Evolutionary conservation across 2,888 invertebrate species (phyloP).

Genomic region (Ophion ventricosus): DNA sequence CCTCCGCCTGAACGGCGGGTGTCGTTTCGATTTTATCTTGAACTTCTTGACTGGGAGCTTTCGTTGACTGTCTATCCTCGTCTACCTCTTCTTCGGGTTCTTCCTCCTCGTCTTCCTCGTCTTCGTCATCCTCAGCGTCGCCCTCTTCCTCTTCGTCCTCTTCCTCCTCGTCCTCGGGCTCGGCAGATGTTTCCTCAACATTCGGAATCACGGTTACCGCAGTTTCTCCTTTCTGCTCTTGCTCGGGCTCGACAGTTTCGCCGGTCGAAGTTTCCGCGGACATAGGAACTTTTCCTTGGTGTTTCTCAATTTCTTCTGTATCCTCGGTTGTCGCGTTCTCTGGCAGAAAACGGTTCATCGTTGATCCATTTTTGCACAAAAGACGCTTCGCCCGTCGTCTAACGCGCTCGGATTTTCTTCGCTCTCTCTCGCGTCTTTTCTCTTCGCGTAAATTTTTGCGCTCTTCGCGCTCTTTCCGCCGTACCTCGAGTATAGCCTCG

Average conservation of each 20-base stretch:
- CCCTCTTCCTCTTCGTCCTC: constrained; percentile 70
- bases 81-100: constrained; percentile 69
- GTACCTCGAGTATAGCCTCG: constrained; percentile 80
- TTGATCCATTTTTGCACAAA: constrained; percentile 55
- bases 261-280: constrained; percentile 56
- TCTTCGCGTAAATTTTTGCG: constrained; percentile 77
- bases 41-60: constrained; percentile 50
- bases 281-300: constrained; percentile 46
- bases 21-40: constrained; percentile 49
- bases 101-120: constrained; percentile 72
- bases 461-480: constrained; percentile 79
- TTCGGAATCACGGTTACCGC: constrained; percentile 59
- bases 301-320: constrained; percentile 56
- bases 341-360: constrained; percentile 51
- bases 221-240: constrained; percentile 69
- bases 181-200: constrained; percentile 70
- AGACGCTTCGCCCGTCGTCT: constrained; percentile 74
- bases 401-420: constrained; percentile 77
- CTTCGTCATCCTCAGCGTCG: constrained; percentile 71
- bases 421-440: constrained; percentile 78
- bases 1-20: constrained; percentile 37
- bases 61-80: constrained; percentile 54
- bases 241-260: constrained; percentile 61
- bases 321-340: constrained; percentile 35
- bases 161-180: constrained; percentile 72